phyloP scores from a whole-genome alignment of 2,113 vertebrate genomes.

The Loxodonta africana region DNA sequence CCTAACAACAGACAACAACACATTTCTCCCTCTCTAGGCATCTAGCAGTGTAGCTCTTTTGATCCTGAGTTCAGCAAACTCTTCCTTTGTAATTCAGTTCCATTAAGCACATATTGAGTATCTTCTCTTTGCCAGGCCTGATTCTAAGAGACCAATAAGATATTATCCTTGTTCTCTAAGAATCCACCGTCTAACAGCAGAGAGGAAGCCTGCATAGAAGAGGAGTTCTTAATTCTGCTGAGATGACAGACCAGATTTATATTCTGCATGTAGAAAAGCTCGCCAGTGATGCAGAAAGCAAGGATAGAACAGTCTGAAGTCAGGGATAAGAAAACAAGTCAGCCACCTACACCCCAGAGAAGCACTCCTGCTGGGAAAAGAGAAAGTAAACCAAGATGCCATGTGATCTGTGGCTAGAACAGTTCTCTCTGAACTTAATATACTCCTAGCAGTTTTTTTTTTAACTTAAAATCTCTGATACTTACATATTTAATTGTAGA shows the following conservation, averaged over 20 bases:
- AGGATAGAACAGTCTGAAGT: not conserved
- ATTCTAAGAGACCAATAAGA: conserved; percentile 15
- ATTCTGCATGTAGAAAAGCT: not conserved
- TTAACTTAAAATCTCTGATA: not conserved
- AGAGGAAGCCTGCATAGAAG: not conserved
- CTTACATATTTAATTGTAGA: not conserved
- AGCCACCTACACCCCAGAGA: not conserved
- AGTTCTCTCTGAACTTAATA: not conserved
- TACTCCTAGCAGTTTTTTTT: not conserved
- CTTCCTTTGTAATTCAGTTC: not conserved
- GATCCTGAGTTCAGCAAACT: not conserved
- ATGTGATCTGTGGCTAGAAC: not conserved
- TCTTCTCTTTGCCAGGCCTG: conserved; percentile 25
- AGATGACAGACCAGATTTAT: not conserved
- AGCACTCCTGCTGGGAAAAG: not conserved
- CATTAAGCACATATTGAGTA: not conserved
- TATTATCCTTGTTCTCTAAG: not conserved
- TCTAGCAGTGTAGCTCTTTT: not conserved
- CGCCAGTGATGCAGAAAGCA: not conserved
- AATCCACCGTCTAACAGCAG: not conserved
- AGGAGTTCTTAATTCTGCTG: not conserved
- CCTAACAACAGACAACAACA: too few relatives aligned
- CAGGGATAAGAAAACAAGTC: not conserved
- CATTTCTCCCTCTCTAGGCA: not conserved
- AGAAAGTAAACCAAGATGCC: not conserved